Evolutionary conservation across 2,113 vertebrate genomes (phyloP).

Genomic region (Charadrius vociferus): DNA sequence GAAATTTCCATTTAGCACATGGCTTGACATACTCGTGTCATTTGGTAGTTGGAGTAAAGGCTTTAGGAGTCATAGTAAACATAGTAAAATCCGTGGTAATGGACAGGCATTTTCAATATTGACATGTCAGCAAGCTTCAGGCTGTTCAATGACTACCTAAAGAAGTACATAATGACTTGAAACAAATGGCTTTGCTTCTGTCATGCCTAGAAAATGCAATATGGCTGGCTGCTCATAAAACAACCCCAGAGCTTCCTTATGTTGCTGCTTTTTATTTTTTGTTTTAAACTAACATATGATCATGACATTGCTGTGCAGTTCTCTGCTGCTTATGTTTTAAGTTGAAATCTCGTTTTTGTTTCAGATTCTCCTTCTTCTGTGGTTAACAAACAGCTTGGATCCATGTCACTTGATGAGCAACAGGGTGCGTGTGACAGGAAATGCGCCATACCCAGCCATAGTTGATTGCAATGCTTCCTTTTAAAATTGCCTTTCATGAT

Average conservation of each 20-base stretch:
- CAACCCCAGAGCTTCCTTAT: slow-evolving; percentile 53
- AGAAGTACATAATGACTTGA: slow-evolving; percentile 15
- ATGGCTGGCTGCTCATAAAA: slow-evolving; percentile 65
- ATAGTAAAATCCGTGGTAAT: slow-evolving; percentile 18
- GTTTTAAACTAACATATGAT: slow-evolving; percentile 72
- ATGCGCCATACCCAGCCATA: slow-evolving; percentile 72
- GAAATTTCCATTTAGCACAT: neutral
- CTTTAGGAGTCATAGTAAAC: neutral
- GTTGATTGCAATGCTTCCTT: slow-evolving; percentile 61
- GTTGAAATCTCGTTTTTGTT: slow-evolving; percentile 92
- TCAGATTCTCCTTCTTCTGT: slow-evolving; percentile 98
- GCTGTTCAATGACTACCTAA: slow-evolving; percentile 37
- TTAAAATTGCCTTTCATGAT: slow-evolving; percentile 53
- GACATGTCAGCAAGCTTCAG: slow-evolving; percentile 9
- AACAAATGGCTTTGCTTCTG: slow-evolving; percentile 64
- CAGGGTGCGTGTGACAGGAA: slow-evolving; percentile 90
- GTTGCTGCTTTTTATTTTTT: slow-evolving; percentile 49
- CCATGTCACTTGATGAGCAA: slow-evolving; percentile 97
- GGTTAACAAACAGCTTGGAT: slow-evolving; percentile 99
- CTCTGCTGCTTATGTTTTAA: slow-evolving; percentile 84
- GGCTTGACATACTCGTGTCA: neutral
- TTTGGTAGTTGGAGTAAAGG: neutral
- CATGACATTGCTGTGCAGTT: slow-evolving; percentile 79
- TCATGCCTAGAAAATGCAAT: slow-evolving; percentile 37
- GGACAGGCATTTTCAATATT: neutral